phyloP scores from a whole-genome alignment of 2,797 vertebrate genomes.

The Nasua narica region DNA sequence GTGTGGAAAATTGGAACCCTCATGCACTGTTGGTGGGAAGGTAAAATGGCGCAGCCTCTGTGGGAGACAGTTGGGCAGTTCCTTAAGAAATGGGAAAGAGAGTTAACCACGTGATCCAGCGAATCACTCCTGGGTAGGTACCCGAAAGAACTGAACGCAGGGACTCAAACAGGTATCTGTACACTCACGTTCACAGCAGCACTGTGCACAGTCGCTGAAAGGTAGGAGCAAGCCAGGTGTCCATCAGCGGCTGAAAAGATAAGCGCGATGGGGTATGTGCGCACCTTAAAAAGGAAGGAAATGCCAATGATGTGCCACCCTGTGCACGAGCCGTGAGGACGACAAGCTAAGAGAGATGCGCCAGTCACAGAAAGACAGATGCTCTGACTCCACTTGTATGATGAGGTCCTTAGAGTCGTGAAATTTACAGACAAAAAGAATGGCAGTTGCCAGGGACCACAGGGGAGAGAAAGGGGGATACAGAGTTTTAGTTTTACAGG shows the following conservation, averaged over 20 bases:
- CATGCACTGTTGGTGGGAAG: not conserved
- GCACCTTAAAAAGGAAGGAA: not conserved
- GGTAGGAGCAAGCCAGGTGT: not conserved
- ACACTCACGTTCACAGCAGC: too few relatives aligned
- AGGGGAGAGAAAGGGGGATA: not conserved
- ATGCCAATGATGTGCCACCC: not conserved
- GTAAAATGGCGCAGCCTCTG: not conserved
- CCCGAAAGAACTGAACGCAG: not conserved
- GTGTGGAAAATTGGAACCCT: not conserved
- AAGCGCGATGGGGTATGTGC: not conserved
- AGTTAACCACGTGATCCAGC: not conserved
- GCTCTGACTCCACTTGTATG: fast-evolving
- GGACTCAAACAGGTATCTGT: not conserved
- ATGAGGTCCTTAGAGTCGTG: not conserved
- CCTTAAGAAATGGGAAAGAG: not conserved
- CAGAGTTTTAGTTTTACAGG: not conserved
- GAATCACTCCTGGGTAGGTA: not conserved
- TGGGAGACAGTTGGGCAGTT: not conserved
- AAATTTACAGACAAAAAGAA: not conserved
- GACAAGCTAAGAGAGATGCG: not conserved
- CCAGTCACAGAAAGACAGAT: not conserved
- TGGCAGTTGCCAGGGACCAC: not conserved
- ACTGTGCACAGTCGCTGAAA: not conserved
- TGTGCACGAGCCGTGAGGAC: not conserved
- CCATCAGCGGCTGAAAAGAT: fast-evolving